A percentile compares a stretch with the other conserved stretches of the same genome.
phyloP scores from a whole-genome alignment of 2,888 invertebrate species.

The Rugalucina vietnamica region DNA sequence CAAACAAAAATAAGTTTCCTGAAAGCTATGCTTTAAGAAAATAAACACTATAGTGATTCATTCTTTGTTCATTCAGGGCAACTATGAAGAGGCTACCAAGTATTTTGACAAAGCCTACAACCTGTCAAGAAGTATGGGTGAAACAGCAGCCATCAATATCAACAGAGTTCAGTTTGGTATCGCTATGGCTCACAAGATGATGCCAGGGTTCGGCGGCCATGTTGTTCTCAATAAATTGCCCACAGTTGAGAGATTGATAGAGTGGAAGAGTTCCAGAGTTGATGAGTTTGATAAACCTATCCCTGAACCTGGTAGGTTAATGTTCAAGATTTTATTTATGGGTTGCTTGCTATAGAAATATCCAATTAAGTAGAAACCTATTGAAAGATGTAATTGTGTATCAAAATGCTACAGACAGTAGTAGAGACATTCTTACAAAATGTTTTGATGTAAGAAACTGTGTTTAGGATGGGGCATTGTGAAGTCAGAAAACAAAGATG shows the following conservation, averaged over 20 bases:
- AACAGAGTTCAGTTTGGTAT: slow-evolving; percentile 82
- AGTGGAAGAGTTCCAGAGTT: slow-evolving; percentile 80
- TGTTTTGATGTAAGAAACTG: too few relatives aligned
- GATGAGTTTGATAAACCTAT: slow-evolving; percentile 74
- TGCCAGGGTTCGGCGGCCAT: slow-evolving; percentile 71
- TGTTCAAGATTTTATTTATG: too few relatives aligned
- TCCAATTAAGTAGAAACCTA: too few relatives aligned
- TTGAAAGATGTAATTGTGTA: too few relatives aligned
- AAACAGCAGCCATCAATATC: slow-evolving; percentile 76
- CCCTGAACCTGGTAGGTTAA: slow-evolving; percentile 69
- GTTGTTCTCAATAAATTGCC: slow-evolving; percentile 69
- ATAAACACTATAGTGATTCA: not conserved
- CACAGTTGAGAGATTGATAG: slow-evolving; percentile 76
- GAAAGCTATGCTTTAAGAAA: not conserved
- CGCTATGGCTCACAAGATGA: slow-evolving; percentile 81
- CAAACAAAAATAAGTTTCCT: not conserved
- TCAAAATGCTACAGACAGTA: too few relatives aligned
- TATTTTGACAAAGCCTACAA: slow-evolving; percentile 84
- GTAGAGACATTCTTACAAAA: too few relatives aligned
- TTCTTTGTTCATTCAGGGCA: too few relatives aligned
- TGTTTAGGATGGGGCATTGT: too few relatives aligned
- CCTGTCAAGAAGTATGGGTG: slow-evolving; percentile 80
- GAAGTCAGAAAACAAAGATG: too few relatives aligned
- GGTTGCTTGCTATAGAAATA: too few relatives aligned
- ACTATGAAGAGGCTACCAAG: slow-evolving; percentile 82